Base-by-base conservation (phyloP, 2,888 invertebrate species). In the Caenorhabditis sinica region DNA sequence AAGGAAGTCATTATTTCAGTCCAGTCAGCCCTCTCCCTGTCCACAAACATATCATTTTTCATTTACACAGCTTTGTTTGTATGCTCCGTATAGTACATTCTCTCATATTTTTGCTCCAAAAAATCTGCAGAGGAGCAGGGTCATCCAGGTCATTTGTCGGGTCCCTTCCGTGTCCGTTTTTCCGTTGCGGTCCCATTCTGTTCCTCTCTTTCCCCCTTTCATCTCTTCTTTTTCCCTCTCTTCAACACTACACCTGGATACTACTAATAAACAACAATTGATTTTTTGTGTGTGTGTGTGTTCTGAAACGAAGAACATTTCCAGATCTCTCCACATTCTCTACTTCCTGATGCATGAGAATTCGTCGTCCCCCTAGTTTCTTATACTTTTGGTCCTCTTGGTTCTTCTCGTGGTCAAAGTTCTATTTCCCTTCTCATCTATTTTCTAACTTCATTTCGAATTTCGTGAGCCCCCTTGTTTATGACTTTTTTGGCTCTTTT, bases 211-310 rank as follows among this genome's bases (percentile, higher is more conserved):
- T 75, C 53, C 30, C 33, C 49, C 45, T 28, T 23, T n/a, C 43
- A 58, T 66, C 36, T 30, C 56, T 65, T 58, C 33, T 56, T 65
- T 33, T 43, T 20, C n/a, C 65, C 15, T 23, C 33, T 17, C 75
- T 25, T 53, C 51, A 28, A 40, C 28, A n/a, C 28, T 28, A 13
- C 65, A 72, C 80, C 80, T 72, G 61, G 61, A 63, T 69, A 72
- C 69, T 68, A 80, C 72, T 80, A 80, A 80, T 72, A 80, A 72
- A 72, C 80, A 76, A 68, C 76, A 36, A 72, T 73, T 72, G 79
- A 77, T 71, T 76, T 53, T 36, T 23, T 15, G 11, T 49, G 28
- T 17, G 23, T 15, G 11, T 49, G 28, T 17, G 23, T 53, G 23
- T 63, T 40, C 17, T 49, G 30, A 33, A 66, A 60, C 30, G 6